phyloP scores from a whole-genome alignment of 2,113 vertebrate genomes.

The Cochlearius cochlearius region DNA sequence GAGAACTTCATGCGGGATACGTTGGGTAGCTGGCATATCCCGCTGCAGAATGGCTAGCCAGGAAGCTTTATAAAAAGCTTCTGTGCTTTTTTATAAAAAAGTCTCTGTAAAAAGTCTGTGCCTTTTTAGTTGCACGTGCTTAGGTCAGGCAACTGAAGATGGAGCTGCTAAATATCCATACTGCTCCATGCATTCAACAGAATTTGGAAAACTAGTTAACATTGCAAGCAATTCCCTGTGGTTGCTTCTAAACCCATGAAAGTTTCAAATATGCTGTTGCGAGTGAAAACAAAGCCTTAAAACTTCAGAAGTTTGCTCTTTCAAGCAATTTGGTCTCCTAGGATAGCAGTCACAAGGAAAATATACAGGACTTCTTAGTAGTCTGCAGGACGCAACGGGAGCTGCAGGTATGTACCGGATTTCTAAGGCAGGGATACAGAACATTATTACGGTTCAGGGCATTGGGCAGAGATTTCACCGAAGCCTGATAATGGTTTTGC shows the following conservation, averaged over 20 bases:
- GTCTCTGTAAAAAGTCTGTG: neutral
- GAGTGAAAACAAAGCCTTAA: neutral
- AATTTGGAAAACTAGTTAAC: neutral
- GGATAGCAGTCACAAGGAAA: neutral
- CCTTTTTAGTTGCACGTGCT: neutral
- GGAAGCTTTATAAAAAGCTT: neutral
- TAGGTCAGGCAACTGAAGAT: neutral
- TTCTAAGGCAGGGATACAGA: neutral
- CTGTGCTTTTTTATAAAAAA: neutral
- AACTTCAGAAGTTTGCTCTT: neutral
- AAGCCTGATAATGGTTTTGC: neutral
- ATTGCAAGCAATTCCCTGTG: neutral
- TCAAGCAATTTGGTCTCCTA: neutral
- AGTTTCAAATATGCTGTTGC: neutral
- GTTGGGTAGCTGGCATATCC: rapidly evolving
- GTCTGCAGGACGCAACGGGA: neutral
- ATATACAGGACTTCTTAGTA: neutral
- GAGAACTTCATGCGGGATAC: neutral
- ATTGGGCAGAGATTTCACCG: neutral
- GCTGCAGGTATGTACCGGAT: neutral
- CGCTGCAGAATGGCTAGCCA: neutral
- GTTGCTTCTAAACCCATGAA: neutral
- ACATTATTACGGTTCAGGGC: neutral
- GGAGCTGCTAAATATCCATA: neutral
- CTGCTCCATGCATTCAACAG: neutral